Evolutionary conservation across 2,797 vertebrate species (phyloP).

Genomic region (Salmo trutta): DNA sequence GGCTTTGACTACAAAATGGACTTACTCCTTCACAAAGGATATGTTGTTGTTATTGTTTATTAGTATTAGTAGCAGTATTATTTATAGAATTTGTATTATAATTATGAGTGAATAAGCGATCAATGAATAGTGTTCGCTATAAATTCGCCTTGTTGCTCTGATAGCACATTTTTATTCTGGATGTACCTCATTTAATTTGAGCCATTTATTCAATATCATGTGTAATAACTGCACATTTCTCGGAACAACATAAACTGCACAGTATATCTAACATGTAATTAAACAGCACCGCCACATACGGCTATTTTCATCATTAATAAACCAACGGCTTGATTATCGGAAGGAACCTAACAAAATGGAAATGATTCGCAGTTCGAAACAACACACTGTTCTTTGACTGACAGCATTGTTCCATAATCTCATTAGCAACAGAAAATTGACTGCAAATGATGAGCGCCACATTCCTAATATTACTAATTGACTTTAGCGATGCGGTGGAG

Average conservation of each 20-base stretch:
- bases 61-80: background rate
- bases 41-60: conserved; percentile 28
- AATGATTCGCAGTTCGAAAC: conserved; percentile 54
- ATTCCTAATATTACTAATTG: conserved; percentile 75
- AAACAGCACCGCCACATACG: conserved; percentile 67
- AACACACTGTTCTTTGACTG: conserved; percentile 68
- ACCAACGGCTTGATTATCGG: conserved; percentile 61
- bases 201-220: conserved; percentile 71
- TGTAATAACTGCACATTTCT: conserved; percentile 61
- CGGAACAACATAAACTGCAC: conserved; percentile 61
- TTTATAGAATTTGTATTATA: conserved; percentile 27
- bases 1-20: conserved; percentile 11
- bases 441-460: conserved; percentile 73
- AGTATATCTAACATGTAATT: conserved; percentile 75
- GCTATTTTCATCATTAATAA: conserved; percentile 75
- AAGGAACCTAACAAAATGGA: conserved; percentile 65
- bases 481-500: conserved; percentile 38
- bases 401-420: conserved; percentile 76
- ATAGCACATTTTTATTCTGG: conserved; percentile 20
- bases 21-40: conserved; percentile 7
- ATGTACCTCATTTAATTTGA: conserved; percentile 63
- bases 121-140: conserved; percentile 15
- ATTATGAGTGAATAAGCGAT: background rate
- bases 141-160: conserved; percentile 24
- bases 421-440: conserved; percentile 78